phyloP scores from a whole-genome alignment of 1,140 invertebrate genomes.

The Tribolium castaneum region DNA sequence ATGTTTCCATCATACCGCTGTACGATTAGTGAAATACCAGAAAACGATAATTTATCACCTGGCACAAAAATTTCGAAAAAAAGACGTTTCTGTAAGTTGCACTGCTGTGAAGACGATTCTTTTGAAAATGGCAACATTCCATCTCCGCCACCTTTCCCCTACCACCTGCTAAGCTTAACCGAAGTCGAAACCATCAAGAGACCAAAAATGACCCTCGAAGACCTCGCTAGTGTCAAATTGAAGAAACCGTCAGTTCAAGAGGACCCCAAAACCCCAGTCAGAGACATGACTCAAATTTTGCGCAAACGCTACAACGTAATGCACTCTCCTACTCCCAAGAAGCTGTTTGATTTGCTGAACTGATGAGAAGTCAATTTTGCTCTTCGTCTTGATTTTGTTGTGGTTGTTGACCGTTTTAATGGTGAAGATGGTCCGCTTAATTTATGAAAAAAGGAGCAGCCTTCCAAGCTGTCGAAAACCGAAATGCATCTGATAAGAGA shows the following conservation, averaged over 20 bases:
- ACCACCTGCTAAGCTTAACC: background rate
- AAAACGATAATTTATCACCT: background rate
- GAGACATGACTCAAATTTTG: conserved; percentile 34
- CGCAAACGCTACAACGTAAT: conserved; percentile 30
- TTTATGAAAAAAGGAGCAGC: background rate
- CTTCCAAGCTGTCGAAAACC: background rate
- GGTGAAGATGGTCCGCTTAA: background rate
- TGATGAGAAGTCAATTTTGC: background rate
- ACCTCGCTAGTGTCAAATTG: background rate
- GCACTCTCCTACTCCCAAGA: conserved; percentile 37
- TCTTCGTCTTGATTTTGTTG: background rate
- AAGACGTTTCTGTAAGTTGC: background rate
- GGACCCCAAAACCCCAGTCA: background rate
- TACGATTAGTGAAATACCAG: background rate
- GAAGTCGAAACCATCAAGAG: background rate
- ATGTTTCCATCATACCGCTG: conserved; percentile 1
- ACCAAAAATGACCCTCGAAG: background rate
- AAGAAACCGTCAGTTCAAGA: background rate
- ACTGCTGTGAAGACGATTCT: background rate
- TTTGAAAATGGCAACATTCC: background rate
- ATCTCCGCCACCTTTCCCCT: conserved; percentile 14
- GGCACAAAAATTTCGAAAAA: background rate
- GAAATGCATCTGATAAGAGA: conserved; percentile 13
- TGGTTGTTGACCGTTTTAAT: background rate
- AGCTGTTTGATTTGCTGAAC: background rate